A percentile compares a stretch with the other conserved stretches of the same genome.
Conservation (phyloP, 2,113 vertebrate species). For the Pelusios castaneus region DNA sequence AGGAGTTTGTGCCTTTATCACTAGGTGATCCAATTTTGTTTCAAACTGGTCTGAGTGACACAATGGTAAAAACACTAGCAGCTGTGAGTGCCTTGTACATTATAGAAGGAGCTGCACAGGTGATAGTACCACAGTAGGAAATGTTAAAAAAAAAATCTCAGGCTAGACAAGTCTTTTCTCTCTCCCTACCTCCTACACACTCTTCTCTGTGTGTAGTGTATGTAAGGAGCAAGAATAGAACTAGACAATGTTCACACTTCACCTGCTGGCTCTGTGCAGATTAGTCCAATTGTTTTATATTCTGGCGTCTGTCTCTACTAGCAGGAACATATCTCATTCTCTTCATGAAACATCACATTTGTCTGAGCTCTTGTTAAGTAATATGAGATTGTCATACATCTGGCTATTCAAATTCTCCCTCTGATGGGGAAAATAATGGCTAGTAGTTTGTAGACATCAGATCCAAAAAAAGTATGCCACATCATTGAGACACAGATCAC, state of each 20-base stretch:
- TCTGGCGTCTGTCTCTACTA: not conserved
- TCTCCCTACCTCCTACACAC: accelerated
- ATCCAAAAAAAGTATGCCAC: not conserved
- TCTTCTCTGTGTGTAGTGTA: not conserved
- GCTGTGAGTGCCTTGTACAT: not conserved
- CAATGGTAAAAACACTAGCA: not conserved
- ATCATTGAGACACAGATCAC: accelerated
- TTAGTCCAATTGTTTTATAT: not conserved
- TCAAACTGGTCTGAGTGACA: not conserved
- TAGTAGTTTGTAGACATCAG: not conserved
- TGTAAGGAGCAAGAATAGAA: not conserved
- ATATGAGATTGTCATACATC: not conserved
- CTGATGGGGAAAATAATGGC: not conserved
- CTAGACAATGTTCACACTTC: not conserved
- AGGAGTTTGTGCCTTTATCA: not conserved
- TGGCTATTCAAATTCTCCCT: not conserved
- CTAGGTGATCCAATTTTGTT: not conserved
- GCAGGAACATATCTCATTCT: not conserved
- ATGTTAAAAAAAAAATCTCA: not conserved
- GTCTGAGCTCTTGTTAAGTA: not conserved
- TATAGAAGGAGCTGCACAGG: not conserved
- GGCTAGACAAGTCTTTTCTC: not conserved
- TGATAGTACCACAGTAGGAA: not conserved
- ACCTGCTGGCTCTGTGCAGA: not conserved
- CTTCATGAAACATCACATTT: not conserved